Conservation (phyloP, 1,140 invertebrate species). For the Ceratina calcarata region DNA sequence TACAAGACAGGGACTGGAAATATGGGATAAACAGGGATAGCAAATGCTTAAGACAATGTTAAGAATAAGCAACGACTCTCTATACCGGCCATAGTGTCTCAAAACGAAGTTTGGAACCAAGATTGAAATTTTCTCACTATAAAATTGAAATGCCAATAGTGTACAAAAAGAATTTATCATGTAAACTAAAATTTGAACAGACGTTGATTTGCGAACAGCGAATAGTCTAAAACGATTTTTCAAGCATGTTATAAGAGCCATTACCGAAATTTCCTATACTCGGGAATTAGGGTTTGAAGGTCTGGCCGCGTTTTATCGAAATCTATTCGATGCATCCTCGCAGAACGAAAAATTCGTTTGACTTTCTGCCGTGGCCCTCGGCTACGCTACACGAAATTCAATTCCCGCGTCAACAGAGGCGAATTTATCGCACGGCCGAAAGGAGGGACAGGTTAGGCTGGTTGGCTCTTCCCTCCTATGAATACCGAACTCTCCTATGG, state of each 20-base stretch:
- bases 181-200: background rate
- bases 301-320: conserved; percentile 12
- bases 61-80: too few species aligned
- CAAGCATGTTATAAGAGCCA: background rate
- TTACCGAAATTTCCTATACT: background rate
- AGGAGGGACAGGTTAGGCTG: conserved; percentile 35
- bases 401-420: conserved; percentile 72
- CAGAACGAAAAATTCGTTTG: conserved; percentile 59
- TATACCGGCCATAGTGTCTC: background rate
- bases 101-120: background rate
- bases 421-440: conserved; percentile 73
- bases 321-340: conserved; percentile 35
- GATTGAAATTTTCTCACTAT: background rate
- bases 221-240: background rate
- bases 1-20: too few species aligned
- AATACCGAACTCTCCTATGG: conserved; percentile 71
- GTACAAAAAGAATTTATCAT: background rate
- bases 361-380: conserved; percentile 49
- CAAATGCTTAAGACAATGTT: too few species aligned
- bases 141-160: too few species aligned
- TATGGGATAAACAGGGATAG: too few species aligned
- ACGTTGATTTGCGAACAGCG: background rate
- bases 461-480: conserved; percentile 53
- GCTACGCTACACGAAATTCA: conserved; percentile 70
- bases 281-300: background rate